Evolutionary conservation across 2,797 vertebrate genomes (phyloP).

Genomic region (Threskiornis aethiopicus): DNA sequence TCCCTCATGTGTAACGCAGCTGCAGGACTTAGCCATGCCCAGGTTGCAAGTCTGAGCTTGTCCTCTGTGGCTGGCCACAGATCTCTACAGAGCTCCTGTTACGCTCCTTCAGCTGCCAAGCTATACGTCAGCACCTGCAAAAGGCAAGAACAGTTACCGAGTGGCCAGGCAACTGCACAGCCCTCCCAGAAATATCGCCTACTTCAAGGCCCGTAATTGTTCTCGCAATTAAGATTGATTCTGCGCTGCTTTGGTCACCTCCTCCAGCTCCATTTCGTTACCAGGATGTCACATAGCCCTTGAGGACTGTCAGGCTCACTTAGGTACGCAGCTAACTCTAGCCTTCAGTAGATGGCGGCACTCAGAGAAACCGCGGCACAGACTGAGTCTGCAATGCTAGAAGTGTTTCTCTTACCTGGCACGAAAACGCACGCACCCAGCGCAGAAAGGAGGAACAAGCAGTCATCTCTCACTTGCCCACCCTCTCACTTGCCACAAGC

Average conservation of each 20-base stretch:
- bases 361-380: neutral
- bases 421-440: neutral
- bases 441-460: neutral
- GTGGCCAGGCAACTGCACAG: neutral
- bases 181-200: neutral
- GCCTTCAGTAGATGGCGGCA: neutral
- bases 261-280: neutral
- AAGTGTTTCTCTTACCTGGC: neutral
- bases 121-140: neutral
- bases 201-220: neutral
- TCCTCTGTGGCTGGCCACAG: neutral
- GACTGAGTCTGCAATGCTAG: neutral
- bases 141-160: neutral
- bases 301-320: neutral
- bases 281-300: neutral
- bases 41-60: neutral
- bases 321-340: neutral
- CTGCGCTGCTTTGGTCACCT: neutral
- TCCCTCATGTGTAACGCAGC: accelerated
- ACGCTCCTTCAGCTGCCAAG: neutral
- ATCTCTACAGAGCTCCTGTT: neutral
- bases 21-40: neutral
- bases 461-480: neutral
- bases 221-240: neutral
- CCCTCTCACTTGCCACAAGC: neutral